Evolutionary conservation across 2,797 vertebrate genomes (phyloP).

Genomic region (Pangasius djambal): DNA sequence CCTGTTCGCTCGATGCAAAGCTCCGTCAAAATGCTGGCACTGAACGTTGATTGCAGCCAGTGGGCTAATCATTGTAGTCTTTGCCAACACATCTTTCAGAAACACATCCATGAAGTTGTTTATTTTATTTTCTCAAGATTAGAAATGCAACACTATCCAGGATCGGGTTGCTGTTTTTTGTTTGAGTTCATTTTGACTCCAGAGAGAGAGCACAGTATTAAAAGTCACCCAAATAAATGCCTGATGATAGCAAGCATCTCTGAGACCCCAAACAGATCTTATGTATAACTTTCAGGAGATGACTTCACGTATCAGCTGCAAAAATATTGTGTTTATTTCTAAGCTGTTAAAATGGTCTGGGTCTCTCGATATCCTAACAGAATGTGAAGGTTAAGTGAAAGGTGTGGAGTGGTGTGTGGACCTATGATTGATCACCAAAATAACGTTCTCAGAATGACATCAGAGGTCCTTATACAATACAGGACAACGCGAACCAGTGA

Average conservation of each 20-base stretch:
- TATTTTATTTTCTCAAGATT: not conserved
- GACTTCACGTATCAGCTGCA: not conserved
- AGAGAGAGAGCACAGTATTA: not conserved
- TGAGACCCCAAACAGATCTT: not conserved
- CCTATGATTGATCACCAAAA: not conserved
- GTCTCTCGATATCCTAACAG: not conserved
- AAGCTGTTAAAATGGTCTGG: not conserved
- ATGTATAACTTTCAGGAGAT: not conserved
- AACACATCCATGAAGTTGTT: no score
- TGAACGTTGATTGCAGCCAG: not conserved
- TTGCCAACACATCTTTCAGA: not conserved
- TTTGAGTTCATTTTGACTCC: not conserved
- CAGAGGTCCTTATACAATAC: not conserved
- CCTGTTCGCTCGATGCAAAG: not conserved
- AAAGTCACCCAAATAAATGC: not conserved
- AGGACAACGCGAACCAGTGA: not conserved
- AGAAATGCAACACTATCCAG: not conserved
- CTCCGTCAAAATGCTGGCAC: not conserved
- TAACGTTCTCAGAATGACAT: not conserved
- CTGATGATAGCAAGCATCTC: not conserved
- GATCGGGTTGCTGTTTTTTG: not conserved
- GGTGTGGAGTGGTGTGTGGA: not conserved
- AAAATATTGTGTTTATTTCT: not conserved
- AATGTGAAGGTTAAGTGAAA: not conserved
- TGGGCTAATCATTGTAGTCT: not conserved